Evolutionary conservation across 1,140 invertebrate species (phyloP), one percentile per base, ranked within the genome.

Genomic region (Ceratina japonica): DNA sequence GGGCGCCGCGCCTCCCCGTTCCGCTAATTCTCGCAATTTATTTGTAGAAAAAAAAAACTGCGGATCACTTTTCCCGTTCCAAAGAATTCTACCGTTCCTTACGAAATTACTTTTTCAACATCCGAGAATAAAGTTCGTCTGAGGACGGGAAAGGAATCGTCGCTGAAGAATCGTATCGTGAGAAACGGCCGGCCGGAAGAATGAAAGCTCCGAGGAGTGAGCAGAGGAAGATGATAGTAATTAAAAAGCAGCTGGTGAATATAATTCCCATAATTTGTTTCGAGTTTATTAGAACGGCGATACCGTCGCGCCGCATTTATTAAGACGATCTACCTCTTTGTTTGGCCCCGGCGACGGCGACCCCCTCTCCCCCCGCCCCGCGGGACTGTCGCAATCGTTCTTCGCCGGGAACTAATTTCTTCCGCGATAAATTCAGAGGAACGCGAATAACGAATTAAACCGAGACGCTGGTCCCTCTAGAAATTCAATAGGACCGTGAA

Each of bases 181-280:
- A n/a, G 22, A 59, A 13, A 13, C n/a, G 52, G n/a, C 31, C 15
- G 37, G 20, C 51, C 13, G 56, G 31, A 68, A 75, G 22, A 63
- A 69, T 69, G 62, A 54, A 66, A 77, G 22, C 7, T 18, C 49
- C 27, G 37, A n/a, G 59, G 62, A 75, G 27, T 31, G 27, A 31
- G 4, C 27, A 31, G 65, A 70, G 37, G 15, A 18, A 70, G 80
- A 84, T 80, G 75, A 63, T 56, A 73, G 77, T 82, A 82, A 84
- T 84, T 84, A 84, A 82, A 84, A 82, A 77, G 77, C 80, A 73
- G 59, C 62, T 56, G 59, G 71, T 58, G 78, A 69, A 73, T 73
- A 74, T 58, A 27, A 66, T 71, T 51, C 22, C 22, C 61, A 59
- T 76, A 76, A 75, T 56, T 79, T 61, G 80, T 73, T 69, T 72